Conservation (phyloP, 2,888 invertebrate species). For the Prosapia bicincta region DNA sequence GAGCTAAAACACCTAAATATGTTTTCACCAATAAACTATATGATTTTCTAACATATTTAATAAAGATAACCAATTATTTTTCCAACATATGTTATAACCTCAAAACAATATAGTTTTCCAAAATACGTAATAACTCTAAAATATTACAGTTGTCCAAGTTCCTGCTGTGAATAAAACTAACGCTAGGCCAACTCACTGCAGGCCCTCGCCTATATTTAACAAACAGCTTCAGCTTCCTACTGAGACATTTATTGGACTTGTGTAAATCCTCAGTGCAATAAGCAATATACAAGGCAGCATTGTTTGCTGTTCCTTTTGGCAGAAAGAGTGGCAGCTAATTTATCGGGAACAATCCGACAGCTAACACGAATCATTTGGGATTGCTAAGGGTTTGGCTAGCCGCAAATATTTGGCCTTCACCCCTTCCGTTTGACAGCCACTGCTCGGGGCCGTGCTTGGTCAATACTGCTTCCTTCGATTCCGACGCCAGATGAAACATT, state of each 20-base stretch:
- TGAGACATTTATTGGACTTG: background rate
- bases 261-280: background rate
- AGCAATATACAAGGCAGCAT: background rate
- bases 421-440: background rate
- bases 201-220: background rate
- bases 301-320: background rate
- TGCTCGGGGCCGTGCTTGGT: background rate
- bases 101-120: too few species aligned
- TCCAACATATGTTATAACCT: too few species aligned
- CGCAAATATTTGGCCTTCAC: background rate
- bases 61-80: too few species aligned
- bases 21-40: too few species aligned
- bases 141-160: too few species aligned
- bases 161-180: background rate
- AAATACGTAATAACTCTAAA: too few species aligned
- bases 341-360: background rate
- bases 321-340: background rate
- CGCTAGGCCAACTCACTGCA: background rate
- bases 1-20: too few species aligned
- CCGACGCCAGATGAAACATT: background rate
- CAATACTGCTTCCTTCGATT: background rate
- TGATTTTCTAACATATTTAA: too few species aligned
- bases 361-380: background rate
- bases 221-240: background rate
- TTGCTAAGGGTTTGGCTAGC: background rate